phyloP scores from a whole-genome alignment of 2,797 vertebrate genomes.

The Sciaenops ocellatus region DNA sequence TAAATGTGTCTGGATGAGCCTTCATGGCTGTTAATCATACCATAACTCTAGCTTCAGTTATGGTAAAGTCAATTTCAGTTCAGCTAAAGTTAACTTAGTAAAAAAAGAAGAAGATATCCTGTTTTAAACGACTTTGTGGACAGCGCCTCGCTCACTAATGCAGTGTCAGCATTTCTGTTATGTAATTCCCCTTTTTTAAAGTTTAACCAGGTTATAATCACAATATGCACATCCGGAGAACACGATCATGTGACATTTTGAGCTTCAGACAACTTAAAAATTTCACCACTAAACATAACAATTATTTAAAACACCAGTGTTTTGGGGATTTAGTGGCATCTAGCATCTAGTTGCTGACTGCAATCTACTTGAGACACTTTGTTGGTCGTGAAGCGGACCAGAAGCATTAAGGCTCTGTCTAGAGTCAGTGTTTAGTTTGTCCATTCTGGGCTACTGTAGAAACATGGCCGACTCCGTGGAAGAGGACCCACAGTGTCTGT shows the following conservation, averaged over 20 bases:
- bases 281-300: not conserved
- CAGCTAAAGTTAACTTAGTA: not conserved
- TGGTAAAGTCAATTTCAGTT: not conserved
- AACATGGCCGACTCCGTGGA: too few relatives aligned
- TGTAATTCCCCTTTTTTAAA: not conserved
- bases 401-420: too few relatives aligned
- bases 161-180: not conserved
- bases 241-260: not conserved
- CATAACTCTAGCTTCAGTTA: not conserved
- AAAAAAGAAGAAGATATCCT: not conserved
- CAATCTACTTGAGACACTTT: too few relatives aligned
- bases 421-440: too few relatives aligned
- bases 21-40: not conserved
- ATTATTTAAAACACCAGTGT: not conserved
- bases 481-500: too few relatives aligned
- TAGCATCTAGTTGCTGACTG: too few relatives aligned
- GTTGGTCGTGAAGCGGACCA: too few relatives aligned
- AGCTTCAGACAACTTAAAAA: not conserved
- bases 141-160: too few relatives aligned
- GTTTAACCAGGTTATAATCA: not conserved
- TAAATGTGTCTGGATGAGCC: not conserved
- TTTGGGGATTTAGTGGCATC: too few relatives aligned
- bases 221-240: not conserved
- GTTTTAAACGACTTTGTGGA: not conserved
- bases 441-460: too few relatives aligned